Base-by-base conservation (phyloP, 2,888 invertebrate species). In the Drosophila eohydei region DNA sequence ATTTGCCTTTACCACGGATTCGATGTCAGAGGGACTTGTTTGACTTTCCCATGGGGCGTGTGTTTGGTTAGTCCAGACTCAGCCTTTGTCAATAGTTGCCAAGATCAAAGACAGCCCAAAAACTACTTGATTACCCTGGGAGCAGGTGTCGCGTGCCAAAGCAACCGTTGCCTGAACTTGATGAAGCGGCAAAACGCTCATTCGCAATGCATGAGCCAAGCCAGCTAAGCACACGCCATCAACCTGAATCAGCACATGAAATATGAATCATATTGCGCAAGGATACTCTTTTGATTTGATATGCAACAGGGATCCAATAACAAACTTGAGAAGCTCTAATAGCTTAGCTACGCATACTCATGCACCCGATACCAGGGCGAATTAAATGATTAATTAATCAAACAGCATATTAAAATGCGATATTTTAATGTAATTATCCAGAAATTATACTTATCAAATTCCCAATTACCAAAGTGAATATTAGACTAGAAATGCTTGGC, bases 51-150 rank as follows among this genome's bases (percentile, higher is more conserved):
- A 85, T 63, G 84, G 64, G 72, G 12, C 56, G 62, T 30, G 32
- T 85, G 73, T 85, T 85, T 88, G 56, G 48, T 71, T 71, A 70
- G 81, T 79, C 67, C 70, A 70, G 62, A 38, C 58, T 11, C 68
- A 59, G 63, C 65, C 74, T 78, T 74, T 71, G 88, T 88, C 86
- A 84, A 88, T 86, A 86, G 71, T 86, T 62, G 69, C 70, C 59
- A 69, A 86, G 81, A 84, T 84, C 84, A 88, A 88, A 84, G 86
- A 16, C 61, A 63, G 52, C 32, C 62, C 56, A 68, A 64, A 68
- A 83, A 72, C 82, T 69, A 68, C 57, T 62, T 62, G 61, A 67
- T 69, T 74, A 61, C 41, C 65, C 46, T 46, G 50, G 50, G 44
- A 66, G 51, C 70, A 70, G 69, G 66, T 71, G 82, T 44, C 66